These are phyloP conservation scores for Butorides virescens DNA, from an alignment of 2,113 vertebrate species.

Conservation along the genomic window DNA sequence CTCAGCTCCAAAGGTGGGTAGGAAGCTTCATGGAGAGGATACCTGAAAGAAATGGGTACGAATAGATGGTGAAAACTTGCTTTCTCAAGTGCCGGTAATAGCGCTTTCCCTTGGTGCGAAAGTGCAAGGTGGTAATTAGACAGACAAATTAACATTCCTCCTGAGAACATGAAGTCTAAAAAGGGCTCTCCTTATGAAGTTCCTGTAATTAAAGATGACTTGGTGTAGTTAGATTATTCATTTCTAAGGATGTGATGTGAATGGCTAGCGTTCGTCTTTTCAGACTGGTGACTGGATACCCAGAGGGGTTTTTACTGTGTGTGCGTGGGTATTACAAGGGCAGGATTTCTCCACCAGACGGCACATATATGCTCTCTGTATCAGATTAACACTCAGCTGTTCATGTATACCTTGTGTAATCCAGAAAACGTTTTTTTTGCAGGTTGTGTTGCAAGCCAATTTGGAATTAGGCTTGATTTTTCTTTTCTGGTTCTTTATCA, in stretches of 20 bases:
- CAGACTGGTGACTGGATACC: neutral
- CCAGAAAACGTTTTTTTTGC: neutral
- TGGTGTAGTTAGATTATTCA: slow-evolving; percentile 47
- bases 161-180: slow-evolving; percentile 49
- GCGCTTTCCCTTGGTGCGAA: slow-evolving; percentile 21
- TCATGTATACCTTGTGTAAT: neutral
- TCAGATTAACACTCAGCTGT: neutral
- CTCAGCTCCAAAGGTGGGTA: neutral
- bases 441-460: neutral
- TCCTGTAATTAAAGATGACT: slow-evolving; percentile 65
- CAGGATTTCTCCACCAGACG: neutral
- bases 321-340: neutral
- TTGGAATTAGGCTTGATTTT: neutral
- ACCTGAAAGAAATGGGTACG: neutral
- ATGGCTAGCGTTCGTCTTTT: slow-evolving; percentile 17
- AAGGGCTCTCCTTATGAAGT: slow-evolving; percentile 50
- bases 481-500: neutral
- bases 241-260: slow-evolving; percentile 44
- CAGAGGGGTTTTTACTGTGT: neutral
- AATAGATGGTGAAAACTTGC: slow-evolving; percentile 21
- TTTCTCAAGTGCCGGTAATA: slow-evolving; percentile 50
- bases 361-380: neutral
- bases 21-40: neutral
- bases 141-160: slow-evolving; percentile 69
- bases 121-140: slow-evolving; percentile 70